Conservation (phyloP, 2,113 vertebrate genomes). For the Zootoca vivipara region DNA sequence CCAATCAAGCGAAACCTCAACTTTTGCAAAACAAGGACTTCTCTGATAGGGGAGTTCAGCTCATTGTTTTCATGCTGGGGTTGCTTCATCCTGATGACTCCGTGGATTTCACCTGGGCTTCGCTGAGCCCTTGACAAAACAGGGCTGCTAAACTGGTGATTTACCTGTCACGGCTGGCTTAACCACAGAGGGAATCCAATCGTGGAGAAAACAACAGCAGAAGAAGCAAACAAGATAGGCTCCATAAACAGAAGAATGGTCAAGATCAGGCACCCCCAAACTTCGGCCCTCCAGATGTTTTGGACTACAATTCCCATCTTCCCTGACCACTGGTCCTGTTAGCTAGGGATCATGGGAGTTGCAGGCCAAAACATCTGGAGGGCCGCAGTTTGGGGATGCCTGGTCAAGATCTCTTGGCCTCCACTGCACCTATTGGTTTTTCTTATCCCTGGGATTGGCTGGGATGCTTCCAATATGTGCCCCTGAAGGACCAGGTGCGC, state of each 20-base stretch:
- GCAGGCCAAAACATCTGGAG: no score
- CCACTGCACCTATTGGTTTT: not conserved
- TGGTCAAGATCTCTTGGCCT: not conserved
- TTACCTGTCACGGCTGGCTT: conserved; percentile 45
- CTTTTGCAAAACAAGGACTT: conserved; percentile 46
- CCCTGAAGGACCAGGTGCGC: no score
- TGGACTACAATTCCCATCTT: no score
- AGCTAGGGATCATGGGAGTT: no score
- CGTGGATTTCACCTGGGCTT: conserved; percentile 55
- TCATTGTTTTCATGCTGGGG: not conserved
- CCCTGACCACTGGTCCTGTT: no score
- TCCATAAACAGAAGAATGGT: not conserved
- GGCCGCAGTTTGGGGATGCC: no score
- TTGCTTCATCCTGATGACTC: conserved; percentile 61
- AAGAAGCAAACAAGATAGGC: not conserved
- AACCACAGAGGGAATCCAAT: not conserved
- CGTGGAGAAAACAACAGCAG: conserved; percentile 37
- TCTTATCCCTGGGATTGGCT: not conserved
- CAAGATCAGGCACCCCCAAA: no score
- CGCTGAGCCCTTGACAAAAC: conserved; percentile 57
- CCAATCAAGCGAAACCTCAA: conserved; percentile 53
- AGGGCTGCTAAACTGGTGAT: conserved; percentile 50
- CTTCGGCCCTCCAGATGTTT: no score
- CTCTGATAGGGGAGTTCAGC: conserved; percentile 38
- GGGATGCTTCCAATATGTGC: not conserved